Base-by-base conservation (phyloP, 92 coral and sea anemone species). In the Phenganax marumi region DNA sequence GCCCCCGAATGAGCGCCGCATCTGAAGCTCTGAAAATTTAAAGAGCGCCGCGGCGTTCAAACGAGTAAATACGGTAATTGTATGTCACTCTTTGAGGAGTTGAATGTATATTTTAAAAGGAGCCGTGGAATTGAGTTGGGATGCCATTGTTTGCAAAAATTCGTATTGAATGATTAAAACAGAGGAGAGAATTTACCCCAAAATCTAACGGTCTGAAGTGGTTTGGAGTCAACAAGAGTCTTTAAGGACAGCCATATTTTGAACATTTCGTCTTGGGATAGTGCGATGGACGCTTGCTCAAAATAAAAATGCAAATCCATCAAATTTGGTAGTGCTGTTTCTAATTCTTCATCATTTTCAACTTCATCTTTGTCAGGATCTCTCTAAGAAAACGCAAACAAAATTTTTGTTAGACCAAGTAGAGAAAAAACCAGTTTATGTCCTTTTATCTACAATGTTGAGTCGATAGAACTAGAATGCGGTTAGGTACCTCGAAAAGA, bases 211-310 rank as follows among this genome's bases (percentile, higher is more conserved):
- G 85, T 89, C 71, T 96, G 99, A 61, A 96, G 81, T 75, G 99
- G 97, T 57, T 96, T 96, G 48, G 95, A 84, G 52, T 92, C 97
- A 75, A 96, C 97, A 49, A 96, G 86, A 77, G 91, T 91, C 60
- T 96, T 96, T 23, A 96, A 81, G 53, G 96, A 91, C 39, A 96
- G 89, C 72, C 93, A 92, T 23, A 96, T 83, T 72, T 90, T 88
- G 18, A 88, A 96, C 91, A 89, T 91, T 86, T 96, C 99, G 71
- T 96, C 99, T 82, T 94, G 85, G 25, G 97, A 91, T 68, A 96
- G 81, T 21, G 97, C 99, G 69, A 96, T 72, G 9, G 97, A 97
- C 70, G 97, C 99, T 92, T 96, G 99, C 68, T 96, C 99, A 92
- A 96, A 96, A 90, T 91, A 96, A 73, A 91, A 96, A 68, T 80